Evolutionary conservation across 2,888 invertebrate genomes (phyloP).

Genomic region (Theretra japonica): DNA sequence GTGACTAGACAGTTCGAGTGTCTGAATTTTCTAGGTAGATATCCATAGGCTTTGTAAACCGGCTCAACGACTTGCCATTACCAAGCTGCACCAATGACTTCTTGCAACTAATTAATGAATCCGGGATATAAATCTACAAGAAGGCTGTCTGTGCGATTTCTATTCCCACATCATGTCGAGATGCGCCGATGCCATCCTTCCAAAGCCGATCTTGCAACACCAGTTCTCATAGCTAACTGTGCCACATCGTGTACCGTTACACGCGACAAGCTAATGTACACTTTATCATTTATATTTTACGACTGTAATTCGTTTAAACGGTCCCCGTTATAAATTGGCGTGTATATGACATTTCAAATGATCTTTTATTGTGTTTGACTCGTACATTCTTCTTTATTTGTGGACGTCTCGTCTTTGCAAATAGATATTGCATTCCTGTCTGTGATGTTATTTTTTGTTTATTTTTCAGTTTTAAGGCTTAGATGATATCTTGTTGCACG

Average conservation of each 20-base stretch:
- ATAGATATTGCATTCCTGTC: constrained; percentile 21
- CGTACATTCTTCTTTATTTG: constrained; percentile 19
- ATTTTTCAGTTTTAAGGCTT: not conserved
- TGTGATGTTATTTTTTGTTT: not conserved
- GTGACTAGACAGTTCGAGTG: too few relatives aligned
- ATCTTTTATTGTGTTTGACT: constrained; percentile 21
- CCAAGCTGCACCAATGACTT: too few relatives aligned
- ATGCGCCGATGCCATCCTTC: constrained; percentile 11
- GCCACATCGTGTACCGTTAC: constrained; percentile 49
- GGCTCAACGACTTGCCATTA: too few relatives aligned
- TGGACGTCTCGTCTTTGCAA: constrained; percentile 15
- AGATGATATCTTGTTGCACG: too few relatives aligned
- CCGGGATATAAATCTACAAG: not conserved
- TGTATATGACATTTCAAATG: constrained; percentile 30
- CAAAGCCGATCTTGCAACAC: constrained; percentile 46
- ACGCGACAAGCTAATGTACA: constrained; percentile 38
- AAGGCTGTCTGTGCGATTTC: constrained; percentile 2
- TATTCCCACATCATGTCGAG: constrained; percentile 17
- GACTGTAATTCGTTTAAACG: constrained; percentile 3
- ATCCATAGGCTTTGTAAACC: too few relatives aligned
- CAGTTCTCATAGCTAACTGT: constrained; percentile 50
- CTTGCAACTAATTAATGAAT: not conserved
- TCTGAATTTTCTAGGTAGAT: too few relatives aligned
- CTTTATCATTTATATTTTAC: constrained; percentile 39
- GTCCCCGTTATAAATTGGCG: constrained; percentile 43